Percentiles rank a stretch among this genome's conserved stretches.
Evolutionary conservation across 2,888 invertebrate species (phyloP).

Genomic region (Anticlea derivata): DNA sequence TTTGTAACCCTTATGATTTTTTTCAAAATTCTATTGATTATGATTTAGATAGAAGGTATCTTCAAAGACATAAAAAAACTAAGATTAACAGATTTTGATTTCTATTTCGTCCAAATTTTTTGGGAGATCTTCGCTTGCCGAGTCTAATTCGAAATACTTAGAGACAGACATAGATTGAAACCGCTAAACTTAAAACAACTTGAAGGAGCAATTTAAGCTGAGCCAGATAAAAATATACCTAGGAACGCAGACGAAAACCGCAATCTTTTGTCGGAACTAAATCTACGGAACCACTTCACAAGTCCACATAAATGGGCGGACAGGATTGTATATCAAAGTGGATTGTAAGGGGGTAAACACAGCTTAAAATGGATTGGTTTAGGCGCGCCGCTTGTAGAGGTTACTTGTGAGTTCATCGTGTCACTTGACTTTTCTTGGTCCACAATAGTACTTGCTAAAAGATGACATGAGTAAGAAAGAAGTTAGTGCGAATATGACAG

Average conservation of each 20-base stretch:
- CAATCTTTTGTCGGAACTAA: slow-evolving; percentile 36
- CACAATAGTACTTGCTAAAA: too few relatives aligned
- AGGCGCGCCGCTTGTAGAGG: slow-evolving; percentile 9
- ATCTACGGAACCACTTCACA: slow-evolving; percentile 40
- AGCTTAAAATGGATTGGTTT: slow-evolving; percentile 28
- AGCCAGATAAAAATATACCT: slow-evolving; percentile 22
- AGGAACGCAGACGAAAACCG: slow-evolving; percentile 24
- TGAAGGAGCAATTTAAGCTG: slow-evolving; percentile 18
- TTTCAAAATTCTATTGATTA: too few relatives aligned
- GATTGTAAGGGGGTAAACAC: slow-evolving; percentile 38
- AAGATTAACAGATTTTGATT: too few relatives aligned
- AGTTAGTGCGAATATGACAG: too few relatives aligned
- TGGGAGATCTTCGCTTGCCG: too few relatives aligned
- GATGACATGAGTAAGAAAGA: too few relatives aligned
- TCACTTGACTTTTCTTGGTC: too few relatives aligned
- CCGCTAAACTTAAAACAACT: slow-evolving; percentile 13
- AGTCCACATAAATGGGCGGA: slow-evolving; percentile 36
- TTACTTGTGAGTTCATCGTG: slow-evolving; percentile 8
- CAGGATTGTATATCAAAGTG: slow-evolving; percentile 54
- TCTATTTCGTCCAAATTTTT: too few relatives aligned
- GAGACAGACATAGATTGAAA: slow-evolving; percentile 14
- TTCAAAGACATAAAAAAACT: too few relatives aligned
- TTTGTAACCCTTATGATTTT: too few relatives aligned
- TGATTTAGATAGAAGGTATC: too few relatives aligned
- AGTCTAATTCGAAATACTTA: too few relatives aligned